Conservation (phyloP, 2,113 vertebrate genomes). For the Sylvia atricapilla region DNA sequence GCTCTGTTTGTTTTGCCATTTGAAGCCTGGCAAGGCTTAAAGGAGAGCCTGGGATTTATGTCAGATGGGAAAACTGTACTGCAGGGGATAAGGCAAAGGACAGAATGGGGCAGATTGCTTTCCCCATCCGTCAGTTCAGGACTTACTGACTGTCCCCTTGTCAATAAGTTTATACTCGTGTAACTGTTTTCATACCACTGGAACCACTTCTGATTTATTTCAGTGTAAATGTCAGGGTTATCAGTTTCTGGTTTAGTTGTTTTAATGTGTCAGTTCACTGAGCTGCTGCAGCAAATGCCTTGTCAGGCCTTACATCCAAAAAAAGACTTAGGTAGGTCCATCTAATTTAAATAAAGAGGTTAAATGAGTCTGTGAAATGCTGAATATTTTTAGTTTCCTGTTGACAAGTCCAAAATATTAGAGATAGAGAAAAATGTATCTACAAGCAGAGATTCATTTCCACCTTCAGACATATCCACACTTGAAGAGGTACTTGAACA, state of each 20-base stretch:
- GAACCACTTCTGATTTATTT: not conserved
- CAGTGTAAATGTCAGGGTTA: not conserved
- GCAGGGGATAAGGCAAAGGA: not conserved
- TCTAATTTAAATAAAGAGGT: not conserved
- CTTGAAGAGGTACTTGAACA: not conserved
- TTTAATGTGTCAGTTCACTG: not conserved
- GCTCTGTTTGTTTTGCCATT: not conserved
- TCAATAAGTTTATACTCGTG: not conserved
- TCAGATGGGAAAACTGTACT: not conserved
- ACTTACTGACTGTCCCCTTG: not conserved
- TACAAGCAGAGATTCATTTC: not conserved
- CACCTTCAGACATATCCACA: not conserved
- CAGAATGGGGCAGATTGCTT: not conserved
- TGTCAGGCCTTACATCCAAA: not conserved
- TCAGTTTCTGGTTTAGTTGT: not conserved
- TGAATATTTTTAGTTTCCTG: not conserved
- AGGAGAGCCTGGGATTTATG: not conserved
- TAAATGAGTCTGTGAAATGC: not conserved
- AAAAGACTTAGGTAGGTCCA: not conserved
- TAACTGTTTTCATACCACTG: not conserved
- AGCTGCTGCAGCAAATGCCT: not conserved
- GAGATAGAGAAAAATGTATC: not conserved
- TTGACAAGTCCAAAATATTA: not conserved
- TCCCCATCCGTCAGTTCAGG: not conserved
- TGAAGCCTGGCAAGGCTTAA: not conserved